Evolutionary conservation across 2,888 invertebrate genomes (phyloP), one percentile per base, ranked within the genome.

Genomic region (Branchellion lobata): DNA sequence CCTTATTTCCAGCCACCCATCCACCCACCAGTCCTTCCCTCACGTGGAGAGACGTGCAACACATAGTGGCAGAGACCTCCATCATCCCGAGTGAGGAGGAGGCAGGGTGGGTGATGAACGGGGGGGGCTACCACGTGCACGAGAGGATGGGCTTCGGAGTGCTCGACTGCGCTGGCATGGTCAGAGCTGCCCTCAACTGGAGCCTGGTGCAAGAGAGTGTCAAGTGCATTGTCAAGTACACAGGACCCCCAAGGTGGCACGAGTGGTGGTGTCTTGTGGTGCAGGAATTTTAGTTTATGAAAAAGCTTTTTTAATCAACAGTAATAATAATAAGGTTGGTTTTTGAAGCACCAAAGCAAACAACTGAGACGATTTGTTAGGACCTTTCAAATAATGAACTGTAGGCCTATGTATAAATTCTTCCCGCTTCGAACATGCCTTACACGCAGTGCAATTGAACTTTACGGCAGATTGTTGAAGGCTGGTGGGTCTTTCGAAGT

Each of bases 21-120:
- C 5, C 65, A 5, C 3, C 65, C n/a, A 11, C 65, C 84, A 87
- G 87, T 80, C 84, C 85, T 1, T 79, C 83, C 11, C 82, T 87
- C 68, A 86, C 86, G 1, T 87, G 87, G 87, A 83, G 87, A 74
- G 87, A 87, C 82, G 83, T 87, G 2, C 87, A 87, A 82, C 86
- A 87, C 81, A 82, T 87, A 1, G 85, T 87, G 1, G 86, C 85
- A 5, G 81, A 82, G 61, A 85, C 85, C 11, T 83, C 86, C 0
- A 83, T 85, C 2, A 84, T 87, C 21, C 85, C 87, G 0, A 83
- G 83, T 33, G 81, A 81, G 0, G 83, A 85, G 93, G 40, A 88
- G 87, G 79, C 88, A 90, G 34, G 92, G 92, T 78, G 86, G 87
- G 82, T 82, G 24, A 81, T 85, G 2, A 87, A 87, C 78, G 87